Evolutionary conservation across 2,888 invertebrate genomes (phyloP).

Genomic region (Hypomecis punctinalis): DNA sequence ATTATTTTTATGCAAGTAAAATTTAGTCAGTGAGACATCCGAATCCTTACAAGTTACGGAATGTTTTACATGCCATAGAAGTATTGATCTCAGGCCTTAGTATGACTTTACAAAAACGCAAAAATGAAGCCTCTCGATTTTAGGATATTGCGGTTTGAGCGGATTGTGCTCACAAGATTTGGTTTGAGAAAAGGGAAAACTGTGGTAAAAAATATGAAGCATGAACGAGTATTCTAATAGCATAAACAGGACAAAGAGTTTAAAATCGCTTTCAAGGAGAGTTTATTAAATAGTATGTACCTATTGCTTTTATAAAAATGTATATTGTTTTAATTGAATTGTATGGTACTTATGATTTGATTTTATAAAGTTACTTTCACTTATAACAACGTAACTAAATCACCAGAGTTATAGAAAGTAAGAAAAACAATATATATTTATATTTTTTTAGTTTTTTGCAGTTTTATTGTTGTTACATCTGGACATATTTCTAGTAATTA

Average conservation of each 20-base stretch:
- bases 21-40: constrained; percentile 41
- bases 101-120: constrained; percentile 54
- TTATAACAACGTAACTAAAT: too few species aligned
- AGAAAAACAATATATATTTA: too few species aligned
- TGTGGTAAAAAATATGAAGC: constrained; percentile 14
- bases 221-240: constrained; percentile 24
- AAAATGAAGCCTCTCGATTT: constrained; percentile 38
- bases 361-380: not conserved
- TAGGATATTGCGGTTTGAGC: constrained; percentile 39
- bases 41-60: constrained; percentile 61
- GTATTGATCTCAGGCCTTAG: constrained; percentile 54
- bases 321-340: not conserved
- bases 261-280: not conserved
- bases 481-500: too few species aligned
- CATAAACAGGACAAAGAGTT: constrained; percentile 3
- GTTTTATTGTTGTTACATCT: too few species aligned
- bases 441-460: too few species aligned
- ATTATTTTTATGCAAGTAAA: constrained; percentile 48
- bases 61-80: constrained; percentile 57
- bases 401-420: too few species aligned
- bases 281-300: not conserved
- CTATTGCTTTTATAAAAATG: not conserved
- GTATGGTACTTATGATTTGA: not conserved
- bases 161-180: constrained; percentile 26
- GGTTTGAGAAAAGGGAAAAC: constrained; percentile 14